phyloP scores from a whole-genome alignment of 2,888 invertebrate species.

The Meghimatium bilineatum region DNA sequence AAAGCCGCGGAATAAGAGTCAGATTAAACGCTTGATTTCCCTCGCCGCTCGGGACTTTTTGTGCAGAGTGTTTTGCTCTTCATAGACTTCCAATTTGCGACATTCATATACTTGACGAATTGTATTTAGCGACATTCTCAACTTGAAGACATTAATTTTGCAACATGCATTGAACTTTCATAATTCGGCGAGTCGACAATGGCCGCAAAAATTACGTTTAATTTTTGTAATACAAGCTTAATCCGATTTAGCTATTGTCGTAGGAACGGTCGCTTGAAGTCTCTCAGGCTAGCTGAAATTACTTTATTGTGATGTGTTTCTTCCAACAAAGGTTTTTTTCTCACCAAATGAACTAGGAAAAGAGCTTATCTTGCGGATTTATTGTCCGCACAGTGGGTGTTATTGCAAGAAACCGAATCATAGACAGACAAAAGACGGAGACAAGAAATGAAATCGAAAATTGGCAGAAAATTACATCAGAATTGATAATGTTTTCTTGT shows the following conservation, averaged over 20 bases:
- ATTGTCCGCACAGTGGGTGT: not conserved
- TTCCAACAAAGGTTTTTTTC: not conserved
- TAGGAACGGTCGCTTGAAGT: not conserved
- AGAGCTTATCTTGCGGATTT: constrained; percentile 7
- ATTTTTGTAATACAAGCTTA: not conserved
- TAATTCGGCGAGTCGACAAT: constrained; percentile 2
- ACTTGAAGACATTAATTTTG: not conserved
- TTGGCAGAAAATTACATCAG: too few species aligned
- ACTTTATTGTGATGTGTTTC: not conserved
- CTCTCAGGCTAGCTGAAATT: constrained; percentile 6
- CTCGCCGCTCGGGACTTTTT: not conserved
- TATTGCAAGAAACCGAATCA: not conserved
- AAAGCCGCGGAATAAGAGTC: constrained; percentile 3
- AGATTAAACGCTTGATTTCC: constrained; percentile 42
- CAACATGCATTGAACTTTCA: not conserved
- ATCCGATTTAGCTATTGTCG: constrained; percentile 6
- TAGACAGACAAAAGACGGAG: not conserved
- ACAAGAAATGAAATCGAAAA: too few species aligned
- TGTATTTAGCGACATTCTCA: constrained; percentile 3
- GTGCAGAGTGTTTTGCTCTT: constrained; percentile 8
- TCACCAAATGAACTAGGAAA: not conserved
- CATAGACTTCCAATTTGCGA: not conserved
- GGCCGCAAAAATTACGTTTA: constrained; percentile 21
- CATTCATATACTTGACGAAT: constrained; percentile 2
- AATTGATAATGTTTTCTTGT: too few species aligned